These are phyloP conservation scores for Rhorus exstirpatorius DNA, from an alignment of 2,888 invertebrate genomes.

Conservation along the genomic window DNA sequence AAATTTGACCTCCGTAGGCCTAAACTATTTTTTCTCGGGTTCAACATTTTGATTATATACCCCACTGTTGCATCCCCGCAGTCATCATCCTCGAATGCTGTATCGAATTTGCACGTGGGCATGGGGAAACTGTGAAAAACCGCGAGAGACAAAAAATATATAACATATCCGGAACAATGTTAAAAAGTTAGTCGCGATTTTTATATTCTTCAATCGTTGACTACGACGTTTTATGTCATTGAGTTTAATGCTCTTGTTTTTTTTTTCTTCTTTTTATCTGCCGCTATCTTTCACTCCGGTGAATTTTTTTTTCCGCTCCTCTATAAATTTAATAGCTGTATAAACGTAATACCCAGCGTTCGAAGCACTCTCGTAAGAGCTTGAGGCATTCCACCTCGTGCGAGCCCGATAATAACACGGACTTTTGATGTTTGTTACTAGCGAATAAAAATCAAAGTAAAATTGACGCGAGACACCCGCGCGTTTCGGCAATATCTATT, in stretches of 20 bases:
- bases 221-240: constrained; percentile 12
- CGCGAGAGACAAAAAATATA: no score
- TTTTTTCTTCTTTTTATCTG: constrained; percentile 9
- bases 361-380: constrained; percentile 11
- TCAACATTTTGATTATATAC: no score
- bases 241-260: constrained; percentile 18
- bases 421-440: constrained; percentile 17
- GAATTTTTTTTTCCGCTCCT: constrained; percentile 13
- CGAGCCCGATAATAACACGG: constrained; percentile 21
- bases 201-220: constrained; percentile 23
- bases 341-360: constrained; percentile 18
- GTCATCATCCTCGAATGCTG: no score
- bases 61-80: no score
- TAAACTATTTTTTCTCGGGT: no score
- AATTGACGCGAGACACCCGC: background rate
- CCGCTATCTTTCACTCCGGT: constrained; percentile 25
- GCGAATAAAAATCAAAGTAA: constrained; percentile 6
- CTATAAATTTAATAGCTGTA: constrained; percentile 48
- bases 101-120: no score
- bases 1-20: no score
- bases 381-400: constrained; percentile 4
- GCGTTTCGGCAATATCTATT: constrained; percentile 14
- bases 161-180: background rate
- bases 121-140: no score
- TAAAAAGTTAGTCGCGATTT: background rate